A percentile compares a stretch with the other conserved stretches of the same genome.
Evolutionary conservation across 1,140 invertebrate species (phyloP).

Genomic region (Acromyrmex heyeri): DNA sequence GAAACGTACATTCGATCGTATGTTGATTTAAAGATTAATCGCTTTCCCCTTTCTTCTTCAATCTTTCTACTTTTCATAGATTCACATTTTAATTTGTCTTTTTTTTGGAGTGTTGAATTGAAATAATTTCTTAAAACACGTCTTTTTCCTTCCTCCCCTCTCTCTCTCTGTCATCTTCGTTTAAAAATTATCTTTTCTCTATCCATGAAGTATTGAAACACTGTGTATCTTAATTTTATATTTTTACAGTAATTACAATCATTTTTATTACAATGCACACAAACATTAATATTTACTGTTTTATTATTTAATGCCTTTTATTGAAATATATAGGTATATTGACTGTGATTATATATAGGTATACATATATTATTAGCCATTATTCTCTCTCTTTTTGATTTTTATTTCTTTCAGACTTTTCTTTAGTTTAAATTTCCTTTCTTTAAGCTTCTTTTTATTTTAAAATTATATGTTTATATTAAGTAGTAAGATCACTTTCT

Average conservation of each 20-base stretch:
- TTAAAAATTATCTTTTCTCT: background rate
- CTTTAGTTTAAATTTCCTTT: background rate
- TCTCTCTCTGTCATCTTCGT: too few species aligned
- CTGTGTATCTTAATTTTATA: background rate
- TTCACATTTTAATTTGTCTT: constrained; percentile 11
- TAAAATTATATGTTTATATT: background rate
- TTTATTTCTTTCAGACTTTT: background rate
- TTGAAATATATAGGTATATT: background rate
- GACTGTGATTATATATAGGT: background rate
- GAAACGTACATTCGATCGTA: background rate
- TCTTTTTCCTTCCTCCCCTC: too few species aligned
- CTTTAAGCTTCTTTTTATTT: background rate
- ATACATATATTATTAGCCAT: background rate
- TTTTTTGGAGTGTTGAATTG: background rate
- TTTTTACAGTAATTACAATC: background rate
- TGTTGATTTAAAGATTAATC: constrained; percentile 55
- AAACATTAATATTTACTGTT: background rate
- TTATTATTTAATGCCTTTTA: background rate
- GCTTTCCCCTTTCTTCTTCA: constrained; percentile 24
- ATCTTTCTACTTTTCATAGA: constrained; percentile 15
- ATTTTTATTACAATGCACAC: too few species aligned
- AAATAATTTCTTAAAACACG: background rate
- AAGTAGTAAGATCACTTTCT: background rate
- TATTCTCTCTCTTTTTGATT: background rate
- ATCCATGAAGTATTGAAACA: background rate